Percentiles rank a stretch among this genome's conserved stretches.
These are phyloP conservation scores for Peromyscus aztecus DNA, from an alignment of 2,797 vertebrate genomes.

Conservation along the genomic window DNA sequence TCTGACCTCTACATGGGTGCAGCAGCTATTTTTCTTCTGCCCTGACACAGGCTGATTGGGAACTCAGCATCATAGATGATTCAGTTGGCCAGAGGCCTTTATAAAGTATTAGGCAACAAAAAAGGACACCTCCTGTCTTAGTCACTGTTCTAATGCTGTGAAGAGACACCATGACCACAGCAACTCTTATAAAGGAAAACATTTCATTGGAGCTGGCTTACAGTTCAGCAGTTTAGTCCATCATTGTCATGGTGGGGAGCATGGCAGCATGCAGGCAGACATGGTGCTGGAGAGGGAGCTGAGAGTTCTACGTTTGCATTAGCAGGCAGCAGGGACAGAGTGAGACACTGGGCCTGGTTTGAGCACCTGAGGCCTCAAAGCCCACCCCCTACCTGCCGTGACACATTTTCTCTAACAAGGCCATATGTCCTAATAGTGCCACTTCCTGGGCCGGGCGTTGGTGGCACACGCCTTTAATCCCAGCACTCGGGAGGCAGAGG, in stretches of 20 bases:
- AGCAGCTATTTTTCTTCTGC: background rate
- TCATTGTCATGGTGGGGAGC: background rate
- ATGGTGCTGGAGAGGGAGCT: background rate
- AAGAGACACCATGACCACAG: background rate
- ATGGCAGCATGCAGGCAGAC: background rate
- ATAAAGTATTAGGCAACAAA: slow-evolving; percentile 14
- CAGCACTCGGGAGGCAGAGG: too few relatives aligned
- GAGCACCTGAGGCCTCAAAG: background rate
- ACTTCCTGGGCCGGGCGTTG: too few relatives aligned
- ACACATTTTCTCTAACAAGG: background rate
- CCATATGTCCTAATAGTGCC: background rate
- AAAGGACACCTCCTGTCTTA: background rate
- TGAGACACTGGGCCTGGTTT: background rate
- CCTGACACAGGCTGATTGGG: background rate
- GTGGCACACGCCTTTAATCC: too few relatives aligned
- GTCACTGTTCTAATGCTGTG: background rate
- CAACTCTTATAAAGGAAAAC: background rate
- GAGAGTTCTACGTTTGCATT: background rate
- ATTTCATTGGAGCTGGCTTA: background rate
- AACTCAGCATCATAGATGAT: background rate
- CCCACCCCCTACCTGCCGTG: background rate
- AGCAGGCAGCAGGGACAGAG: background rate
- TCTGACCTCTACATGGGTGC: background rate
- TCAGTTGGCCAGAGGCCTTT: slow-evolving; percentile 12
- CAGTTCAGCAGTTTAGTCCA: background rate